Evolutionary conservation across 53 echinoderm and acorn worm species (phyloP).

Genomic region (Henricia sp.): DNA sequence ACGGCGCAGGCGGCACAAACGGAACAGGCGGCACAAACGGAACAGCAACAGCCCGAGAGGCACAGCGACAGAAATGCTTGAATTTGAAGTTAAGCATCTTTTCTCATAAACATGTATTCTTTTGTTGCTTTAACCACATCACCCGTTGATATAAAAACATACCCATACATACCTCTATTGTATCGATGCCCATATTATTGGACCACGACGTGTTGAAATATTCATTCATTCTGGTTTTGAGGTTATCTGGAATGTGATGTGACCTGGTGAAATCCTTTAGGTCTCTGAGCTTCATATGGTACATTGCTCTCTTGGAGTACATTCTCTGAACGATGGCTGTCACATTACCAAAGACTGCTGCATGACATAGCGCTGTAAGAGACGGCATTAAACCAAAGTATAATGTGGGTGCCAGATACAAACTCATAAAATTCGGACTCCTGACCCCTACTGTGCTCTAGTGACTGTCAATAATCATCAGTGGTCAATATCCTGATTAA

Average conservation of each 20-base stretch:
- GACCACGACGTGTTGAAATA: constrained; percentile 98
- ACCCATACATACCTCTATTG: constrained; percentile 77
- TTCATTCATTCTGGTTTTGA: constrained; percentile 94
- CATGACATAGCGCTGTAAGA: constrained; percentile 83
- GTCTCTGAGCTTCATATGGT: constrained; percentile 86
- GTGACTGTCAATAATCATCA: too few relatives aligned
- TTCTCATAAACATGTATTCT: too few relatives aligned
- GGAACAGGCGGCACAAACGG: neutral
- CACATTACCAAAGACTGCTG: constrained; percentile 94
- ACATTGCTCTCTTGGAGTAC: constrained; percentile 88
- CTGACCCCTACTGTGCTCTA: too few relatives aligned
- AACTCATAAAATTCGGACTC: too few relatives aligned
- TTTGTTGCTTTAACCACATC: too few relatives aligned
- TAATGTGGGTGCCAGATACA: neutral
- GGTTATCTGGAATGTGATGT: constrained; percentile 80
- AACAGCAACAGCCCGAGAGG: too few relatives aligned
- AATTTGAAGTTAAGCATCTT: too few relatives aligned
- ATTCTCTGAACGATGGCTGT: constrained; percentile 96
- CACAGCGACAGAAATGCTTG: too few relatives aligned
- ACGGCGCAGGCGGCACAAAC: neutral
- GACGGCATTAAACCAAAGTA: neutral
- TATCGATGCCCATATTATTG: constrained; percentile 95
- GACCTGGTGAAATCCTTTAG: constrained; percentile 91
- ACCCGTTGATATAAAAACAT: neutral
- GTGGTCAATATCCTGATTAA: too few relatives aligned